Evolutionary conservation across 2,888 invertebrate species (phyloP).

Genomic region (Orthosia cruda): DNA sequence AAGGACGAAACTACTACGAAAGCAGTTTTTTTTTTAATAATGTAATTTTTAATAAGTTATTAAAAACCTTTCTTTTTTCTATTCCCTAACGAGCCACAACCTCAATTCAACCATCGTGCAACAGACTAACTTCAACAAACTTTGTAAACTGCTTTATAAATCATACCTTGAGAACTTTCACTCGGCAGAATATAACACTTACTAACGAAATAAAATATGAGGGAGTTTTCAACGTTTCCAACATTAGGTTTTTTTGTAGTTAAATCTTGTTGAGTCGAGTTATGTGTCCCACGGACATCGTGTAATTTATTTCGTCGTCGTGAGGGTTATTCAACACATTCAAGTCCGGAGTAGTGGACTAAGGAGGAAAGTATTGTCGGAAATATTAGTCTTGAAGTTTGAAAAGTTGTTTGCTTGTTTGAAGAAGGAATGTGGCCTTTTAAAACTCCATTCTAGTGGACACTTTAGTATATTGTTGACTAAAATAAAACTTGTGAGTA

Average conservation of each 20-base stretch:
- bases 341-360: conserved; percentile 25
- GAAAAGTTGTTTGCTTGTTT: background rate
- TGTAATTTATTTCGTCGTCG: conserved; percentile 43
- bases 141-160: conserved; percentile 44
- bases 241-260: conserved; percentile 42
- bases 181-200: conserved; percentile 34
- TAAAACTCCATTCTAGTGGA: too few species aligned
- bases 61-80: background rate
- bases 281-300: conserved; percentile 51
- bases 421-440: background rate
- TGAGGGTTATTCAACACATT: conserved; percentile 38
- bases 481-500: too few species aligned
- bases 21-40: too few species aligned
- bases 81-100: conserved; percentile 15
- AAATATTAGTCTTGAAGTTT: conserved; percentile 30
- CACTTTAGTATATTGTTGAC: too few species aligned
- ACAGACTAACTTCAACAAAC: conserved; percentile 18
- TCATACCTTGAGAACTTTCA: conserved; percentile 34
- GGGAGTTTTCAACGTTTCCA: background rate
- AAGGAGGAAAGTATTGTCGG: conserved; percentile 13
- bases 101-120: background rate
- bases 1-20: too few species aligned
- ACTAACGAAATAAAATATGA: conserved; percentile 50
- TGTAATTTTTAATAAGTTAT: background rate
- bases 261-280: conserved; percentile 52